phyloP scores from a whole-genome alignment of 2,888 invertebrate genomes.

The Caenorhabditis sp. region DNA sequence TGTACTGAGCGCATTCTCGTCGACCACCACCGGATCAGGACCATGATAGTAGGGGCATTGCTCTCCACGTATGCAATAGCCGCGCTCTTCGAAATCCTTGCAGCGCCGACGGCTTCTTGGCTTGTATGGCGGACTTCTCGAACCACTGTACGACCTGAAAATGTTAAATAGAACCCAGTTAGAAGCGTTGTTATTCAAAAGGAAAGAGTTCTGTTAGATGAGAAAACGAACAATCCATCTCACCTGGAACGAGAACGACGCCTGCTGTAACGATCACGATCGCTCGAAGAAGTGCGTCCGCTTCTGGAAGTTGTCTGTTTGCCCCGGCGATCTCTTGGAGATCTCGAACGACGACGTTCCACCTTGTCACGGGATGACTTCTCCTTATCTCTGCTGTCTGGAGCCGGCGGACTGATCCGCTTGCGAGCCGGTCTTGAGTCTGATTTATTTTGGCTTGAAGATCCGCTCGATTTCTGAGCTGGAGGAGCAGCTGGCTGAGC shows the following conservation, averaged over 20 bases:
- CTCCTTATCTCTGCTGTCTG: conserved; percentile 36
- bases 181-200: neutral
- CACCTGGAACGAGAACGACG: conserved; percentile 40
- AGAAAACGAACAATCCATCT: neutral
- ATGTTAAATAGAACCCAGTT: conserved; percentile 14
- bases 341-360: conserved; percentile 50
- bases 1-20: conserved; percentile 65
- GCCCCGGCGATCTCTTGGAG: conserved; percentile 41
- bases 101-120: conserved; percentile 82
- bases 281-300: conserved; percentile 18
- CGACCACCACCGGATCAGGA: conserved; percentile 93
- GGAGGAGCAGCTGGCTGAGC: conserved; percentile 12
- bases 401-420: conserved; percentile 64
- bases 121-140: conserved; percentile 44
- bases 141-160: conserved; percentile 57
- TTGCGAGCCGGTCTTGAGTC: conserved; percentile 34
- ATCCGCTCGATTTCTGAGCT: conserved; percentile 17
- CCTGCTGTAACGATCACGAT: conserved; percentile 45
- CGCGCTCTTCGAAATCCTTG: conserved; percentile 94
- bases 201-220: neutral
- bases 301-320: conserved; percentile 11
- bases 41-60: conserved; percentile 98
- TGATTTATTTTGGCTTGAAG: too few species aligned
- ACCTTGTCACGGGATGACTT: conserved; percentile 31
- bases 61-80: conserved; percentile 96